Percentiles rank a stretch among this genome's conserved stretches.
phyloP scores from a whole-genome alignment of 2,888 invertebrate genomes.

The Drosophila monieri region DNA sequence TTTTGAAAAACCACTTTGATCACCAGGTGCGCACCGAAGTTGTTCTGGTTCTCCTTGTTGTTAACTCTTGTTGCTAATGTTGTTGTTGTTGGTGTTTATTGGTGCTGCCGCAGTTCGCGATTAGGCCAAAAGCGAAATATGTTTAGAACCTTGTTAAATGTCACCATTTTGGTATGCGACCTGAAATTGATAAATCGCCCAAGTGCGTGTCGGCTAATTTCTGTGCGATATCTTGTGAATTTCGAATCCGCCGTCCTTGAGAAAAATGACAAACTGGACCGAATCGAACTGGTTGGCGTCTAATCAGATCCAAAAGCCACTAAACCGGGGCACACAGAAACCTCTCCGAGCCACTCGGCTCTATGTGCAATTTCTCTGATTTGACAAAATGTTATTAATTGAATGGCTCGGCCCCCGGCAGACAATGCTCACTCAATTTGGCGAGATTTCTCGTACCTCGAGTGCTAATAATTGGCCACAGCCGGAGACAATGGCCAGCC shows the following conservation, averaged over 20 bases:
- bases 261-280: slow-evolving; percentile 29
- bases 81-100: slow-evolving; percentile 25
- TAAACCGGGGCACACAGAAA: slow-evolving; percentile 19
- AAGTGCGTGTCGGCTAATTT: slow-evolving; percentile 67
- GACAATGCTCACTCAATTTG: slow-evolving; percentile 58
- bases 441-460: slow-evolving; percentile 59
- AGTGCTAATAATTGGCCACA: slow-evolving; percentile 76
- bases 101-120: slow-evolving; percentile 40
- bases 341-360: slow-evolving; percentile 1
- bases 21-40: slow-evolving; percentile 73
- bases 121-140: slow-evolving; percentile 52
- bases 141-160: slow-evolving; percentile 76
- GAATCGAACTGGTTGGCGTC: slow-evolving; percentile 51
- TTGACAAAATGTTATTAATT: slow-evolving; percentile 81
- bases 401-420: slow-evolving; percentile 24
- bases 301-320: slow-evolving; percentile 25
- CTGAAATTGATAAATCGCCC: slow-evolving; percentile 76
- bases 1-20: slow-evolving; percentile 70
- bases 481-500: slow-evolving; percentile 68
- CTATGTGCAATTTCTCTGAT: slow-evolving; percentile 67
- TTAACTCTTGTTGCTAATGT: slow-evolving; percentile 33
- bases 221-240: slow-evolving; percentile 37
- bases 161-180: slow-evolving; percentile 67
- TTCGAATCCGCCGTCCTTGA: slow-evolving; percentile 69
- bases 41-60: slow-evolving; percentile 74